These are phyloP conservation scores for Eulemur macaco DNA, from an alignment of 2,113 vertebrate genomes.

Conservation along the genomic window DNA sequence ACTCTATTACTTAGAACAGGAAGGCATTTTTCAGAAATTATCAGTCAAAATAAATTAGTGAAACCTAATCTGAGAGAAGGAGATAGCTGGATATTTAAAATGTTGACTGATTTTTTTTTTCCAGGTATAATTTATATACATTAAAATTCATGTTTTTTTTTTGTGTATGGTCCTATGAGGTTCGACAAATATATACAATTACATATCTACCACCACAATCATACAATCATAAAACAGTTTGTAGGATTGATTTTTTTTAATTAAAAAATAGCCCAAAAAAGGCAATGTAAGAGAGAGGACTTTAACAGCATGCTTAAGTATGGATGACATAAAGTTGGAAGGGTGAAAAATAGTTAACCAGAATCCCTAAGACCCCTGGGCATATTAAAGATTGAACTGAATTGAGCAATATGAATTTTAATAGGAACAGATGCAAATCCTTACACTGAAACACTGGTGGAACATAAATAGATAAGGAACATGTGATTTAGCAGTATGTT, in stretches of 20 bases:
- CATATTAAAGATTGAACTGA: background rate
- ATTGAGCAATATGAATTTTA: constrained; percentile 13
- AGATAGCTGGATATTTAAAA: background rate
- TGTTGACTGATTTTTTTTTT: background rate
- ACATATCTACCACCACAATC: background rate
- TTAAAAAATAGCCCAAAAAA: background rate
- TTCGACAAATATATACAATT: background rate
- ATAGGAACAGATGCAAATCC: background rate
- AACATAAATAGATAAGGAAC: background rate
- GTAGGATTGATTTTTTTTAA: background rate
- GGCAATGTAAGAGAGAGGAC: background rate
- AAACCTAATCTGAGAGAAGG: background rate
- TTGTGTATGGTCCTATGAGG: background rate
- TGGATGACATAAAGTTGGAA: constrained; percentile 21
- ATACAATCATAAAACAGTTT: background rate
- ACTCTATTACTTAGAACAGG: background rate
- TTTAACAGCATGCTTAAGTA: background rate
- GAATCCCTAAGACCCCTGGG: background rate
- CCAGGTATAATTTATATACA: background rate
- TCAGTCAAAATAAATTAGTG: background rate
- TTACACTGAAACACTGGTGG: constrained; percentile 7
- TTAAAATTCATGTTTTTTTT: constrained; percentile 13
- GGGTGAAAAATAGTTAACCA: background rate
- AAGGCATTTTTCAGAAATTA: constrained; percentile 21
- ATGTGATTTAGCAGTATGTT: background rate